A percentile compares a stretch with the other conserved stretches of the same genome.
phyloP scores from a whole-genome alignment of 2,113 vertebrate species.

The Cyanoramphus novaezelandiae region DNA sequence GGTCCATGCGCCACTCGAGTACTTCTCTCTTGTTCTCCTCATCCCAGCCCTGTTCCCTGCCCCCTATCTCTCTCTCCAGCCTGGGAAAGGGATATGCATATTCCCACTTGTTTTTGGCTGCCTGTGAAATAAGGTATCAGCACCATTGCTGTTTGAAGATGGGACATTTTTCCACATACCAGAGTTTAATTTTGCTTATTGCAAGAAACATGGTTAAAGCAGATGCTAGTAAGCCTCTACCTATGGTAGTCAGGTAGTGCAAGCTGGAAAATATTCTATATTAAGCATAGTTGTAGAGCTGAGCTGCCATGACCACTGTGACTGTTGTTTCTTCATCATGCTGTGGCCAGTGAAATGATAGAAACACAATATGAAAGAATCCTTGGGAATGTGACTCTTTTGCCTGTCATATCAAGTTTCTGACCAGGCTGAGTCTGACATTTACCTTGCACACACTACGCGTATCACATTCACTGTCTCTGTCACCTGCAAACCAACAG shows the following conservation, averaged over 20 bases:
- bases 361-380: background rate
- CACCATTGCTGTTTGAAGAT: background rate
- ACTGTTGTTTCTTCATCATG: background rate
- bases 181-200: background rate
- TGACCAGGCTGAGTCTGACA: background rate
- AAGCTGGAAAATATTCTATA: background rate
- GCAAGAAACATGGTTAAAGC: background rate
- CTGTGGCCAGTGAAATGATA: background rate
- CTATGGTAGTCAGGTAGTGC: background rate
- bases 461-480: fast-evolving
- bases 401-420: background rate
- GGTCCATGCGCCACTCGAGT: background rate
- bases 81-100: fast-evolving
- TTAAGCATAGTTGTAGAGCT: background rate
- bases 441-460: background rate
- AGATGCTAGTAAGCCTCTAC: background rate
- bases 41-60: background rate
- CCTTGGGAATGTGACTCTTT: background rate
- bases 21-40: background rate
- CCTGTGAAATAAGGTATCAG: background rate
- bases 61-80: background rate
- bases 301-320: background rate
- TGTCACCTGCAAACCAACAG: background rate
- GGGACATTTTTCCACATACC: background rate
- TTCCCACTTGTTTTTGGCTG: background rate